phyloP scores from a whole-genome alignment of 37 sponge, comb jelly and placozoan genomes.

The Hormiphora californensis region DNA sequence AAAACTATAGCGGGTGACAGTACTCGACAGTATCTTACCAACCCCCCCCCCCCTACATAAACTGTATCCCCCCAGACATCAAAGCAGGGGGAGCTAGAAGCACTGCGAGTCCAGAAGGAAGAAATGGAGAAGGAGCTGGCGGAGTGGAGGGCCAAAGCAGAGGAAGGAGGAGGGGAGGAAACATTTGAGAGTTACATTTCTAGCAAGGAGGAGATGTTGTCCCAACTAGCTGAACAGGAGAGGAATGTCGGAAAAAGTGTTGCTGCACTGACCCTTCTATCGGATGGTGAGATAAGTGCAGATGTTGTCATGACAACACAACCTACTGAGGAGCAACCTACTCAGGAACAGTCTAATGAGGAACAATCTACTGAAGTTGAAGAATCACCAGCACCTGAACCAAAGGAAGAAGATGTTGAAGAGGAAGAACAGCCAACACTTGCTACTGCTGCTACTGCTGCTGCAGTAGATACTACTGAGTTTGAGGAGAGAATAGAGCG shows the following conservation, averaged over 20 bases:
- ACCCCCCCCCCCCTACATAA: no score
- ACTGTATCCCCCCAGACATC: background rate
- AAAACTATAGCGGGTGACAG: no score
- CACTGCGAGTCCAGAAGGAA: background rate
- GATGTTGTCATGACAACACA: background rate
- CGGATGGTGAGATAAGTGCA: background rate
- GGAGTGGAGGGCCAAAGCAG: background rate
- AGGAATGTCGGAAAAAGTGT: background rate
- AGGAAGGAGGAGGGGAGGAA: background rate
- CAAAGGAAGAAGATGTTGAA: background rate
- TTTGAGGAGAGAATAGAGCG: background rate
- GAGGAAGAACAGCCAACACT: background rate
- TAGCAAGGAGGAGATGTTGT: background rate
- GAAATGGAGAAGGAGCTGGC: background rate
- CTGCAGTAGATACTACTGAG: background rate
- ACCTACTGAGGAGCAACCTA: background rate
- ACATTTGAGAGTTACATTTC: background rate
- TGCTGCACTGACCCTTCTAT: slow-evolving; percentile 12
- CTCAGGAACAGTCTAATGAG: background rate
- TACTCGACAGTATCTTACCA: no score
- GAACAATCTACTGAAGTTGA: background rate
- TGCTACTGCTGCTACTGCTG: background rate
- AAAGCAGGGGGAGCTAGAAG: background rate
- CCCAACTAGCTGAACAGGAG: background rate
- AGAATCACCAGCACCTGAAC: background rate